Conservation (phyloP, 1,140 invertebrate genomes). For the Ceratina japonica region DNA sequence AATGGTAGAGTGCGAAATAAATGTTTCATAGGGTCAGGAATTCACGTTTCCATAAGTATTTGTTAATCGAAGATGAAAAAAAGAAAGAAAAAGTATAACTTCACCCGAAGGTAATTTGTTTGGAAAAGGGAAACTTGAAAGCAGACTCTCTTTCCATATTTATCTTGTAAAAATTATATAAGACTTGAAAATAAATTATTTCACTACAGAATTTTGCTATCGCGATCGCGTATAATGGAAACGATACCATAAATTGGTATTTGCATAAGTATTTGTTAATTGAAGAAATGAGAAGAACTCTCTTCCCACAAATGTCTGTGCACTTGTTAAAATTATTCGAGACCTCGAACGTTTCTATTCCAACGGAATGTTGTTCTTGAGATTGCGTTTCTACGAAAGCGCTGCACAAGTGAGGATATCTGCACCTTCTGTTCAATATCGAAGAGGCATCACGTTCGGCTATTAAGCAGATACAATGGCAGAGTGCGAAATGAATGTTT, state of each 20-base stretch:
- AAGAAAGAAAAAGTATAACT: not conserved
- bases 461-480: not conserved
- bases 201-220: no score
- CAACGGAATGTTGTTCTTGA: no score
- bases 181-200: no score
- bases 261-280: conserved; percentile 10
- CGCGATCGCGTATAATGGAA: no score
- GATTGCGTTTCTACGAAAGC: not conserved
- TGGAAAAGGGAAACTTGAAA: no score
- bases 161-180: conserved; percentile 11
- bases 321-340: no score
- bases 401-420: not conserved
- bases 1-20: not conserved
- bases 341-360: no score
- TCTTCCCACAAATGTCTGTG: conserved; percentile 17
- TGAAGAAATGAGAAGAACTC: not conserved
- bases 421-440: not conserved
- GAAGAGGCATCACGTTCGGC: not conserved
- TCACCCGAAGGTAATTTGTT: not conserved
- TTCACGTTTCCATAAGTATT: not conserved
- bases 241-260: not conserved
- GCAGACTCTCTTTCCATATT: conserved; percentile 45
- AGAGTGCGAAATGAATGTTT: conserved; percentile 12
- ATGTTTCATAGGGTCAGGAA: not conserved
- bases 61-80: not conserved